phyloP scores from a whole-genome alignment of 2,797 vertebrate species.

The Phataginus tetradactyla region DNA sequence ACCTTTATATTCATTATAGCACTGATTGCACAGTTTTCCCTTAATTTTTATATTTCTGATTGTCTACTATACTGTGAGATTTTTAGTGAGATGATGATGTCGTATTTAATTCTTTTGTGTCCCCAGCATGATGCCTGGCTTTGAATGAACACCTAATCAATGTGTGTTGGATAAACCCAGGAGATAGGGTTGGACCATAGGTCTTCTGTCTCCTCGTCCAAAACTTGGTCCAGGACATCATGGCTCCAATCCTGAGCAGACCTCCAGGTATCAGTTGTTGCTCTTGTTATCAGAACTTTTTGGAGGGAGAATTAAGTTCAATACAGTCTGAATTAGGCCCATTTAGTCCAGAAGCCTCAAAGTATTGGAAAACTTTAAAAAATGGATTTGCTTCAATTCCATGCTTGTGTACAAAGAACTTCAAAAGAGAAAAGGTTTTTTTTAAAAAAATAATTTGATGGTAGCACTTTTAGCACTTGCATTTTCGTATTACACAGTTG shows the following conservation, averaged over 20 bases:
- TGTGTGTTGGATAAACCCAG: background rate
- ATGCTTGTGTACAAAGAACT: background rate
- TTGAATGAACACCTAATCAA: background rate
- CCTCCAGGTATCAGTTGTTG: background rate
- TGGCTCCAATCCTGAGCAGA: background rate
- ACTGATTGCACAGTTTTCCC: background rate
- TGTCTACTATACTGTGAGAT: background rate
- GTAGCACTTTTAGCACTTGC: background rate
- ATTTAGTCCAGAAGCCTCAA: background rate
- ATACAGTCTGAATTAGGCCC: background rate
- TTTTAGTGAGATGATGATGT: background rate
- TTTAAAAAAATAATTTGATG: background rate
- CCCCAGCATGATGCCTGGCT: background rate
- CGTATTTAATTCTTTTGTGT: background rate
- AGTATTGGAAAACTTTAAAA: background rate
- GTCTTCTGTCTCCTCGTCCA: background rate
- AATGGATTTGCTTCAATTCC: background rate
- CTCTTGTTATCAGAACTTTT: background rate
- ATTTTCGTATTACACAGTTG: background rate
- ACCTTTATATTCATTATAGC: background rate
- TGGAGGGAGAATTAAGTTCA: background rate
- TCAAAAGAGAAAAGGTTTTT: background rate
- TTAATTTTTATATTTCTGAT: background rate
- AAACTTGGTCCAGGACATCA: background rate
- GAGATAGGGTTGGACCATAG: background rate